Evolutionary conservation across 2,797 vertebrate genomes (phyloP).

Genomic region (Phalanger gymnotis): DNA sequence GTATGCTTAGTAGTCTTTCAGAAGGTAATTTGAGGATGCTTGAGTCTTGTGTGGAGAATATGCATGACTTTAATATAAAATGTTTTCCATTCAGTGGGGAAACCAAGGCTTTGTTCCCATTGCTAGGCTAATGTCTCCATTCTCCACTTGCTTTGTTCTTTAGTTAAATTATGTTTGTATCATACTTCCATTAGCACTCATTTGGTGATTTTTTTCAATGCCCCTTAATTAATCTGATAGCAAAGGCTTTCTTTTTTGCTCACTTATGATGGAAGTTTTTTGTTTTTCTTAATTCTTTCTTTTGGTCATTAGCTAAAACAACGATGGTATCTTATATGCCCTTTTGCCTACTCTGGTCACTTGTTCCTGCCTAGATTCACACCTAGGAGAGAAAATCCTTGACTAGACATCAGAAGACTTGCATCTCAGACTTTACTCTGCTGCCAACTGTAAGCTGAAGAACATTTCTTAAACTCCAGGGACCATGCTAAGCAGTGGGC

Average conservation of each 20-base stretch:
- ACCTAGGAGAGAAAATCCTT: neutral
- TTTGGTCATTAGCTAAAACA: conserved; percentile 63
- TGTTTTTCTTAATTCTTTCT: conserved; percentile 74
- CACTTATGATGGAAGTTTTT: conserved; percentile 61
- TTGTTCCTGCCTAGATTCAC: neutral
- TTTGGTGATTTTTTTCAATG: conserved; percentile 67
- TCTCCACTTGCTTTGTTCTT: conserved; percentile 63
- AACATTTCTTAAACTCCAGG: neutral
- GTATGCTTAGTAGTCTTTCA: conserved; percentile 73
- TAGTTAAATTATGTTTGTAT: conserved; percentile 74
- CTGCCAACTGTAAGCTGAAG: neutral
- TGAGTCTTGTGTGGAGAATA: conserved; percentile 72
- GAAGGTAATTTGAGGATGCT: conserved; percentile 79
- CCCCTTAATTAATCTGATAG: conserved; percentile 65
- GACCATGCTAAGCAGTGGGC: neutral
- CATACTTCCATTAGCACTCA: conserved; percentile 54
- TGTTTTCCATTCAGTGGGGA: conserved; percentile 60
- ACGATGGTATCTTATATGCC: conserved; percentile 27
- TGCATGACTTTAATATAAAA: conserved; percentile 72
- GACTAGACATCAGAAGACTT: neutral
- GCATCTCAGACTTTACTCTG: neutral
- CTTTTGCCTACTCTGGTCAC: conserved; percentile 12
- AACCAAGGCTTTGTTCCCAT: conserved; percentile 57
- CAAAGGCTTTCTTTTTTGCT: conserved; percentile 56
- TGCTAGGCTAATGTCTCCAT: conserved; percentile 29